Conservation (phyloP, 2,888 invertebrate genomes). For the Allacma fusca region DNA sequence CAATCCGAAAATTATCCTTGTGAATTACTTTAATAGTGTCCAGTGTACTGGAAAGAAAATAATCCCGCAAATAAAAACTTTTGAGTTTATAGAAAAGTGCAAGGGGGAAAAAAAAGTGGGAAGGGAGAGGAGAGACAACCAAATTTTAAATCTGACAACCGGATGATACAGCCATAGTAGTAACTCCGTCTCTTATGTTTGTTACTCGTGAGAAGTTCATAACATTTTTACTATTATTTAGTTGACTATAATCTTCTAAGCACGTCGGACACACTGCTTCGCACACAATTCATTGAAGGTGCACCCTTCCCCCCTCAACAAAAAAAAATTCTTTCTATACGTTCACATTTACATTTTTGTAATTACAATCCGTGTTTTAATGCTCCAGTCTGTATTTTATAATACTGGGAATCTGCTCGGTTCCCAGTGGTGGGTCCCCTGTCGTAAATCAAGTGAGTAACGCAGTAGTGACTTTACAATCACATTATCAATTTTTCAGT, state of each 20-base stretch:
- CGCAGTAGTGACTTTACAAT: background rate
- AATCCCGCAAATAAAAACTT: background rate
- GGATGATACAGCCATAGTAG: constrained; percentile 4
- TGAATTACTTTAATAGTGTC: constrained; percentile 4
- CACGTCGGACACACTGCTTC: constrained; percentile 8
- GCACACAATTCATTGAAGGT: background rate
- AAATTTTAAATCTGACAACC: constrained; percentile 6
- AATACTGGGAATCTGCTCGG: background rate
- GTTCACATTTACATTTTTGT: background rate
- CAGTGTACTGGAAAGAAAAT: constrained; percentile 6
- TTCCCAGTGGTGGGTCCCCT: background rate
- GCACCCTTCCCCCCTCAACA: background rate
- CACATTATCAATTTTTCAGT: constrained; percentile 1
- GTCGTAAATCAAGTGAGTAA: background rate
- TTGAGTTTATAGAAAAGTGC: background rate
- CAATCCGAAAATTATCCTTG: background rate
- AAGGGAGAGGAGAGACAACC: background rate
- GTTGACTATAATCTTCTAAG: background rate
- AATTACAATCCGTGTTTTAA: background rate
- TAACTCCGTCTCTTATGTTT: no score
- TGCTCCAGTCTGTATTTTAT: background rate
- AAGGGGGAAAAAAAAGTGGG: background rate
- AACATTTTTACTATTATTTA: background rate
- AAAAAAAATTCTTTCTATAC: background rate
- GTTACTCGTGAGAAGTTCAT: constrained; percentile 1